These are phyloP conservation scores for Drosophila pseudotakahashii DNA, from an alignment of 2,888 invertebrate species.

Conservation along the genomic window DNA sequence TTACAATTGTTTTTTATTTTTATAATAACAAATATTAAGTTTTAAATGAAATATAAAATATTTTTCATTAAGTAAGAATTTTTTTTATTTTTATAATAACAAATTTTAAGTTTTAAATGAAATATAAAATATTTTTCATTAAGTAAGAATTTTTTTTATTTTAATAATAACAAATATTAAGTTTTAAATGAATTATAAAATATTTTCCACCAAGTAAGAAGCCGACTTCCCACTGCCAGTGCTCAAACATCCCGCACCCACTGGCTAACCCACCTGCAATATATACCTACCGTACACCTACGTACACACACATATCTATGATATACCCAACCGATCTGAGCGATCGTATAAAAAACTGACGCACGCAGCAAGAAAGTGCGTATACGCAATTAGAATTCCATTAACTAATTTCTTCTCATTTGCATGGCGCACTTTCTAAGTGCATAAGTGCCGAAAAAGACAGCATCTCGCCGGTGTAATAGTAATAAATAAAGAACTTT, in stretches of 20 bases:
- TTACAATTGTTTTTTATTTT: too few species aligned
- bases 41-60: too few species aligned
- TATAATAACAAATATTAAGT: too few species aligned
- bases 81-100: too few species aligned
- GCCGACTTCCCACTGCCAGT: not conserved
- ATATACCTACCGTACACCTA: not conserved
- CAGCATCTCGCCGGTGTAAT: slow-evolving; percentile 19
- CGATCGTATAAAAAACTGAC: slow-evolving; percentile 30
- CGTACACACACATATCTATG: not conserved
- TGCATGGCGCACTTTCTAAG: slow-evolving; percentile 46
- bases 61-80: too few species aligned
- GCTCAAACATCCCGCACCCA: slow-evolving; percentile 3
- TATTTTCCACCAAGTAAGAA: too few species aligned
- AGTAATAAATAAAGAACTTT: slow-evolving; percentile 46
- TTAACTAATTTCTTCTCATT: slow-evolving; percentile 39
- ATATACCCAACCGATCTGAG: not conserved
- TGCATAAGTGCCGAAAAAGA: slow-evolving; percentile 3
- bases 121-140: too few species aligned
- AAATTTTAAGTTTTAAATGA: too few species aligned
- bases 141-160: too few species aligned
- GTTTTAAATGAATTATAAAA: too few species aligned
- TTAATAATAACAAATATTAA: too few species aligned
- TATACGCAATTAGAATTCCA: slow-evolving; percentile 54
- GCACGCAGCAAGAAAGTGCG: slow-evolving; percentile 46
- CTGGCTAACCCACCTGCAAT: not conserved